These are phyloP conservation scores for Druon quercuslanigerum DNA, from an alignment of 1,140 invertebrate genomes.

Conservation along the genomic window DNA sequence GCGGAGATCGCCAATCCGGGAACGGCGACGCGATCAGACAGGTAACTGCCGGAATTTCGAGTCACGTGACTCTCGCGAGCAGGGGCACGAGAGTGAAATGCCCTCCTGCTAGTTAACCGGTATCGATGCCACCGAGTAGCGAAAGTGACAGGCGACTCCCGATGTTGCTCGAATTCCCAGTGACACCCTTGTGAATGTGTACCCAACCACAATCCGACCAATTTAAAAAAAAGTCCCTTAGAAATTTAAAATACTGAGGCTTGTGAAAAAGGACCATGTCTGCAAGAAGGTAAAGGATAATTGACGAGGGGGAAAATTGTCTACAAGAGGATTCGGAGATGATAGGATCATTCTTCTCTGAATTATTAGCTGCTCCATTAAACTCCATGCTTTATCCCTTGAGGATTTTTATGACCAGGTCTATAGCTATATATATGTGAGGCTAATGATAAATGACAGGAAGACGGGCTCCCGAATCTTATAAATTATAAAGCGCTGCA, in stretches of 20 bases:
- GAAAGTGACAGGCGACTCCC: not conserved
- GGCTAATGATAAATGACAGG: slow-evolving; percentile 41
- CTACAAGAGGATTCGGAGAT: too few relatives aligned
- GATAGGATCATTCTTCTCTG: too few relatives aligned
- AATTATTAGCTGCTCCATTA: too few relatives aligned
- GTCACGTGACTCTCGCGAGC: slow-evolving; percentile 11
- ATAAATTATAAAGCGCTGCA: slow-evolving; percentile 51
- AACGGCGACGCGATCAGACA: slow-evolving; percentile 55
- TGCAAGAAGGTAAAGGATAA: too few relatives aligned
- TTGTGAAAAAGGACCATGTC: too few relatives aligned
- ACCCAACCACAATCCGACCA: too few relatives aligned
- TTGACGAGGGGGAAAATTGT: too few relatives aligned
- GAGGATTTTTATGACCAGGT: too few relatives aligned
- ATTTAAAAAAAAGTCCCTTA: too few relatives aligned
- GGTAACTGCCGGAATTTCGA: slow-evolving; percentile 51
- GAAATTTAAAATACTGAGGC: too few relatives aligned
- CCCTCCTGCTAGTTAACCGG: slow-evolving; percentile 1
- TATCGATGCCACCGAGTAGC: not conserved
- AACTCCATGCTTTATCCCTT: too few relatives aligned
- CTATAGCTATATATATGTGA: not conserved
- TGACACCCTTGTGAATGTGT: slow-evolving; percentile 2
- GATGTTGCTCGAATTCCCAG: not conserved
- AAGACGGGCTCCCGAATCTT: slow-evolving; percentile 37
- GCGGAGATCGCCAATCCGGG: slow-evolving; percentile 61
- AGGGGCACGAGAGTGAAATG: not conserved